Percentiles rank a stretch among this genome's conserved stretches.
These are phyloP conservation scores for human (Homo sapiens) DNA, from an alignment of 2,113 vertebrate species.

Conservation along the genomic window GRCh38 chr13:79449501-79450000, in stretches of 20 bases:
- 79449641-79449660: background rate
- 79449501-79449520: background rate
- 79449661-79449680: background rate
- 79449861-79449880: background rate
- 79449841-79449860: background rate
- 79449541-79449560: background rate
- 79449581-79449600: background rate
- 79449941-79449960: too few species aligned
- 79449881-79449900: background rate
- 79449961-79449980: too few species aligned
- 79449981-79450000: too few species aligned
- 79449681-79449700: background rate
- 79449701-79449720: background rate
- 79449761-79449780: background rate
- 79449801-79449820: too few species aligned
- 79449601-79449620: constrained; percentile 17
- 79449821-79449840: background rate
- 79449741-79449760: background rate
- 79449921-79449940: background rate
- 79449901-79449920: background rate
- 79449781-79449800: background rate
- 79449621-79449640: background rate
- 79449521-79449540: background rate
- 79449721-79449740: background rate
- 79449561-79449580: background rate